Evolutionary conservation across 2,113 vertebrate genomes (phyloP).

Genomic region (Dolichotis patagonum): DNA sequence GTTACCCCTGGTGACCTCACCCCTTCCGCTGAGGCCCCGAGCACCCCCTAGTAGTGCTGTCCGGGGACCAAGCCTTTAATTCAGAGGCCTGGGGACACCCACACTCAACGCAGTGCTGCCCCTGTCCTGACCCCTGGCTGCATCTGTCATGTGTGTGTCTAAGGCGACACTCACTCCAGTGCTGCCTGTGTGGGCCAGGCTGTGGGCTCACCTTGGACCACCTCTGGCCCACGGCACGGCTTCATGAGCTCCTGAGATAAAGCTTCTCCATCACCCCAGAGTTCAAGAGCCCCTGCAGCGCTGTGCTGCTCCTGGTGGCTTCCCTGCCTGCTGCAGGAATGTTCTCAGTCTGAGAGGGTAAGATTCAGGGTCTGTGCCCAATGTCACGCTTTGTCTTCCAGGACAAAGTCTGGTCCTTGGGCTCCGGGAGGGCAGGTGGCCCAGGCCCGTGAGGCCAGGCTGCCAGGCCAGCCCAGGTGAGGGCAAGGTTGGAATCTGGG

Average conservation of each 20-base stretch:
- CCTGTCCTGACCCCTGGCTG: too few species aligned
- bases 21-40: not conserved
- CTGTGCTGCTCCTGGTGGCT: not conserved
- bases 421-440: not conserved
- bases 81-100: not conserved
- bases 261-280: not conserved
- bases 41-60: not conserved
- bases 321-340: not conserved
- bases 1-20: not conserved
- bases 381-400: not conserved
- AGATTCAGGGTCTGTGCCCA: not conserved
- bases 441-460: accelerated
- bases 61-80: not conserved
- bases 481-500: not conserved
- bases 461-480: accelerated
- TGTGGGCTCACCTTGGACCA: not conserved
- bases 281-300: not conserved
- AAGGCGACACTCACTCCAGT: too few species aligned
- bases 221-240: accelerated
- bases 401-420: not conserved
- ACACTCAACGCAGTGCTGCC: too few species aligned
- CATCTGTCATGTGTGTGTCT: too few species aligned
- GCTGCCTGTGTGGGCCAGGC: too few species aligned
- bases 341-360: not conserved
- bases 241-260: not conserved